Conservation (phyloP, 1,140 invertebrate genomes). For the Trichogramma pretiosum region DNA sequence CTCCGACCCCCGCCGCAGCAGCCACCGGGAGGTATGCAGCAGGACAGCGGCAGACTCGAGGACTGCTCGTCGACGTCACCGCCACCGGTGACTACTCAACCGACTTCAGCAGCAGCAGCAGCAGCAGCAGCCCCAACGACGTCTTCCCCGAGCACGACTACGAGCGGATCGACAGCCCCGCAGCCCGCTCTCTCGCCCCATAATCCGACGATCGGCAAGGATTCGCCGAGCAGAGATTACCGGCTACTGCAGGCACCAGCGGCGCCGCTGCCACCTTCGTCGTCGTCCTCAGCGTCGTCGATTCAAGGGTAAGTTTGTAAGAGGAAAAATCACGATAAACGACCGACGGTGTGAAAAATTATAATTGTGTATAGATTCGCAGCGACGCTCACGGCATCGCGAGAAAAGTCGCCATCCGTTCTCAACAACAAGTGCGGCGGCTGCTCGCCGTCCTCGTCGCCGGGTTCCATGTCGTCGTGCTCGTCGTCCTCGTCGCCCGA, state of each 20-base stretch:
- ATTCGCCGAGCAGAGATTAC: too few species aligned
- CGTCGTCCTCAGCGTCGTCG: slow-evolving; percentile 14
- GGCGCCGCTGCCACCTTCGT: background rate
- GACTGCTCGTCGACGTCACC: slow-evolving; percentile 21
- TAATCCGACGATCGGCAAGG: background rate
- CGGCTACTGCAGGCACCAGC: background rate
- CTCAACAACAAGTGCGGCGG: slow-evolving; percentile 40
- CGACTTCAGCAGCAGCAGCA: slow-evolving; percentile 24
- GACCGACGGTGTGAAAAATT: too few species aligned
- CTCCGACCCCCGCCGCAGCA: slow-evolving; percentile 33
- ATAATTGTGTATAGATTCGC: background rate
- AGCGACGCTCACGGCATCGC: slow-evolving; percentile 28
- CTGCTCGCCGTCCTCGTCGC: slow-evolving; percentile 35
- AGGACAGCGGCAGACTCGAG: slow-evolving; percentile 15
- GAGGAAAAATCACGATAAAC: too few species aligned
- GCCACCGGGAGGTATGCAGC: slow-evolving; percentile 26
- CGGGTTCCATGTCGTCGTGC: slow-evolving; percentile 7
- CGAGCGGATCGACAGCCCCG: background rate
- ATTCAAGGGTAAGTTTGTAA: too few species aligned
- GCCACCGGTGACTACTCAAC: slow-evolving; percentile 10
- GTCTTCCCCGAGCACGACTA: too few species aligned
- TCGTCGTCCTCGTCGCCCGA: slow-evolving; percentile 11
- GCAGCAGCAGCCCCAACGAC: slow-evolving; percentile 26
- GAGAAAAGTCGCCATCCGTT: slow-evolving; percentile 39
- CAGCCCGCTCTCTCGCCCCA: background rate